Evolutionary conservation across 2,888 invertebrate species (phyloP).

Genomic region (Unio pictorum): DNA sequence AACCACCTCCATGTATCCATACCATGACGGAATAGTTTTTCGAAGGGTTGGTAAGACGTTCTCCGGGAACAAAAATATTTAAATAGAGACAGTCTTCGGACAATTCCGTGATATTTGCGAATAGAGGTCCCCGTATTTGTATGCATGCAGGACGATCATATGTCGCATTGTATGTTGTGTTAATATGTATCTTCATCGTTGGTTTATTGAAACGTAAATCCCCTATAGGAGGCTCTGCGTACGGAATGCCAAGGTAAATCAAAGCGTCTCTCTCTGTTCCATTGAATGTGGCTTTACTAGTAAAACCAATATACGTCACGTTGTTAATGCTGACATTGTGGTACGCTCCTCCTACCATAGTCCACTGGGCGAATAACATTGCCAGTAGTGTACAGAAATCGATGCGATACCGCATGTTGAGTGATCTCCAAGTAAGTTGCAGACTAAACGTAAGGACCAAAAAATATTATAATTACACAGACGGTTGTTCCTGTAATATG

Average conservation of each 20-base stretch:
- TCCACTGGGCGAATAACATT: too few relatives aligned
- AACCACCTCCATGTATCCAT: conserved; percentile 27
- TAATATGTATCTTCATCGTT: conserved; percentile 3
- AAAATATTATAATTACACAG: too few relatives aligned
- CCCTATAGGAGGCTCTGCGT: conserved; percentile 19
- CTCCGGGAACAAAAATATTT: conserved; percentile 20
- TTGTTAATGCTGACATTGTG: too few relatives aligned
- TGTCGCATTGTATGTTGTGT: conserved; percentile 11
- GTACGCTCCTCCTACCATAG: too few relatives aligned
- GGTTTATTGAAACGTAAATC: conserved; percentile 17
- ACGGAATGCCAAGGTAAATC: conserved; percentile 16
- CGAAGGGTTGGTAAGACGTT: neutral
- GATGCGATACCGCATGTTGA: too few relatives aligned
- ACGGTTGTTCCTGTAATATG: too few relatives aligned
- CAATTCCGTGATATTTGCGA: neutral
- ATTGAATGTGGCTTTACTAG: too few relatives aligned
- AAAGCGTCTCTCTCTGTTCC: neutral
- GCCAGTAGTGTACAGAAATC: too few relatives aligned
- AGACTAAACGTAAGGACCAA: too few relatives aligned
- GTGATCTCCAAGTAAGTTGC: too few relatives aligned
- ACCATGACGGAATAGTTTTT: conserved; percentile 21
- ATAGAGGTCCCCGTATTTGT: conserved; percentile 4
- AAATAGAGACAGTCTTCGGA: conserved; percentile 21
- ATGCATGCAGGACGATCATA: conserved; percentile 14
- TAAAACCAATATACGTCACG: too few relatives aligned